Base-by-base conservation (phyloP, 2,888 invertebrate species). In the Caenorhabditis drosophilae region DNA sequence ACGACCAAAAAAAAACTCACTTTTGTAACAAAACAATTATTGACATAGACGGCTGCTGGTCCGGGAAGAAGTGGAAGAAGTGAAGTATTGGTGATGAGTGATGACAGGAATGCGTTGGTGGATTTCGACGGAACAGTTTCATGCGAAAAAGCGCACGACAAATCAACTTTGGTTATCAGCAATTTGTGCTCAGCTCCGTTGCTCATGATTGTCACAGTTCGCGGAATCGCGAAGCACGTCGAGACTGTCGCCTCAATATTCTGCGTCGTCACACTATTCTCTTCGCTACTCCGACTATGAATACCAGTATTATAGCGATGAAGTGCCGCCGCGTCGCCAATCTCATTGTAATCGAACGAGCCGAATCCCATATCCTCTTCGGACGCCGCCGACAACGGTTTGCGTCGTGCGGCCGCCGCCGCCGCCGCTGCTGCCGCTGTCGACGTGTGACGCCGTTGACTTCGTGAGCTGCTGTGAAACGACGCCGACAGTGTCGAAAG, bases 1-100 rank as follows among this genome's bases (percentile, higher is more conserved):
- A n/a, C n/a, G n/a, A n/a, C n/a, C n/a, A n/a, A n/a, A 31, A 31
- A 9, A 31, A 18, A 78, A 80, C 44, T 18, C 45, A 81, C 81
- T 68, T 78, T 86, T 4, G 84, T 82, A 20, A 86, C 81, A 74
- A 86, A 86, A 63, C 82, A 85, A 73, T 85, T 85, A 71, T 86
- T 85, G 51, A 86, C 75, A 72, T 85, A 86, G 34, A 86, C 81
- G 59, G 81, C 82, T 18, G 84, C 84, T 12, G 82, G 76, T 16
- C 86, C 86, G 18, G 84, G 77, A 36, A 86, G 79, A 11, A 86
- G 73, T 2, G 84, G 82, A 67, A 83, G 83, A 25, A 72, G 67
- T 1, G 85, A 84, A 7, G 78, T 82, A 75, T 86, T 86, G 53
- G 75, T 80, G 31, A 85, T 84, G 38, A 81, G 78, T 20, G 85